Base-by-base conservation (phyloP, 1,140 invertebrate species). In the Drosophila ananassae region DNA sequence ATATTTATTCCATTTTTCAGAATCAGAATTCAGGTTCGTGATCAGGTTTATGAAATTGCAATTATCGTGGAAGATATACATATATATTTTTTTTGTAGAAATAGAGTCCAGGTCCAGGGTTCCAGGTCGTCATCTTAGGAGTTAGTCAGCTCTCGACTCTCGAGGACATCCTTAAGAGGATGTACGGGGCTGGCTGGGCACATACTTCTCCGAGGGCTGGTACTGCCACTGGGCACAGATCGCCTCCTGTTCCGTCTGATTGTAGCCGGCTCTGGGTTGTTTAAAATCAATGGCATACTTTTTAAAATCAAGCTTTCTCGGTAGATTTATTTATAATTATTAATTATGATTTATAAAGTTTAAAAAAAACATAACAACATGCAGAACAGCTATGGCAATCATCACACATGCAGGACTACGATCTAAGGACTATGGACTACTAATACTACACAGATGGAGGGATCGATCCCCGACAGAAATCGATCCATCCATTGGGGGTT, bases 181-280 rank as follows among this genome's bases (percentile, higher is more conserved):
- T 32, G 83, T 89, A 22, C 83, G 85, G 47, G 83, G 83, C 76
- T 89, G 83, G 66, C 90, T 91, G 60, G 90, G 90, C 61, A 91
- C 87, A 68, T 95, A 95, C 79, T 95, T 95, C 71, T 94, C 94
- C 22, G 94, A 95, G 3, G 94, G 94, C 64, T 93, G 93, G 74
- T 94, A 95, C 73, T 94, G 93, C 92, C 93, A 95, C 73, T 94
- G 93, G 2, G 94, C 93, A 63, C 94, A 95, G 12, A 95, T 80
- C 56, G 85, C 91, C 67, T 93, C 93, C 25, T 93, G 93, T 63
- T 93, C 93, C 28, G 93, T 92, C 77, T 94, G 92, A 44, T 92
- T 92, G 55, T 94, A 95, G 8, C 94, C 94, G 79, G 93, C 94
- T 61, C 90, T 91, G 48, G 32, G 30, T 32, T 24, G 28, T 32